Conservation (phyloP, 2,113 vertebrate genomes). For the Ivindomyrus marchei region DNA sequence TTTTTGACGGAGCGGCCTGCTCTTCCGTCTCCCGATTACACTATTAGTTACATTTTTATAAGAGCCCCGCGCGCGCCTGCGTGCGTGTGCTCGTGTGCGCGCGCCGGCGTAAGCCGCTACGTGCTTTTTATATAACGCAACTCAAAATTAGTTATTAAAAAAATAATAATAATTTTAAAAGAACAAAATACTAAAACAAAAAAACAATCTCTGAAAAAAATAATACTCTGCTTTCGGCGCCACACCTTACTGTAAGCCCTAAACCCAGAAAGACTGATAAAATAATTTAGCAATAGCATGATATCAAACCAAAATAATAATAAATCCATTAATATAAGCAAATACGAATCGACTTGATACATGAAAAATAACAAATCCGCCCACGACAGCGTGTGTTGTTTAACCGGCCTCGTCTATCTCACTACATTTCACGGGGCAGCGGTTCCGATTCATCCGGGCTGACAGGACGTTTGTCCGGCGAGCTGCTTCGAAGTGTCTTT, state of each 20-base stretch:
- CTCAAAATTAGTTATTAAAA: neutral
- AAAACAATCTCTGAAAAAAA: neutral
- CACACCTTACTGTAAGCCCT: neutral
- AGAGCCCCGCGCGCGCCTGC: slow-evolving; percentile 26
- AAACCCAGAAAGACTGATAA: neutral
- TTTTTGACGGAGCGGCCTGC: slow-evolving; percentile 90
- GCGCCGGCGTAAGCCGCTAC: slow-evolving; percentile 4
- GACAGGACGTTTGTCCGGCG: neutral
- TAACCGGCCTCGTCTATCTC: neutral
- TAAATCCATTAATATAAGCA: neutral
- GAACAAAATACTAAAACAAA: no score
- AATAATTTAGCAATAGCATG: neutral
- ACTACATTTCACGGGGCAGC: neutral
- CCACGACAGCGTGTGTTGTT: neutral
- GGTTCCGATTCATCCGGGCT: neutral
- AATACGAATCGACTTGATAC: neutral
- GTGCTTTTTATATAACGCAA: slow-evolving; percentile 1
- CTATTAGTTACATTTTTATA: slow-evolving; percentile 77
- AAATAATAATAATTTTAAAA: neutral
- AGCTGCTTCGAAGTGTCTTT: neutral
- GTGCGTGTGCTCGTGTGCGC: slow-evolving; percentile 16
- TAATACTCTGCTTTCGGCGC: neutral
- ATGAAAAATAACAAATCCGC: neutral
- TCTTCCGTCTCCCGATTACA: slow-evolving; percentile 84
- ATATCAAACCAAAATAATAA: neutral